Base-by-base conservation (phyloP, 2,888 invertebrate genomes). In the Nomada ferruginata region DNA sequence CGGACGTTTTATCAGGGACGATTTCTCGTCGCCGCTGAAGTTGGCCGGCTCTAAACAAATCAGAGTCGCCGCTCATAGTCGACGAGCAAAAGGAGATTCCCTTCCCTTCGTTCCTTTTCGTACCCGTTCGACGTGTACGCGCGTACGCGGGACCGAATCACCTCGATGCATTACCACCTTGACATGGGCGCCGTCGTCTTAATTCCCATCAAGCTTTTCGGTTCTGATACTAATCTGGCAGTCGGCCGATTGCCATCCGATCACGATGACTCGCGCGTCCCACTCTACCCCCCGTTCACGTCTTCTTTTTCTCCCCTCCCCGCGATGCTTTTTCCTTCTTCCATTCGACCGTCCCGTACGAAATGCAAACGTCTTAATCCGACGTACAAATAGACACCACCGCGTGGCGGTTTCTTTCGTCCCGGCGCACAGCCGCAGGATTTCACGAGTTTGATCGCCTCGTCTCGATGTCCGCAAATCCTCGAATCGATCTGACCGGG, bases 311-410 rank as follows among this genome's bases (percentile, higher is more conserved):
- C 20, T n/a, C 26, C 4, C 26, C 55, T 13, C 44, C 23, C n/a
- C 29, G 26, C 23, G 61, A 36, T 66, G 53, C 76, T 64, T 69
- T 61, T 63, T 42, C 61, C 60, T 75, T 79, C 80, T 84, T 83
- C 83, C 82, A 63, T 78, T 83, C 73, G 63, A 52, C 50, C 70
- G 47, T 76, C 68, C 78, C 66, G 59, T 59, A 52, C 76, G 69
- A 68, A 76, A 74, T 76, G 47, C 85, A 78, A 88, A 88, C 87
- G 79, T 90, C 84, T 91, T 91, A 91, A 91, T 91, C 91, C 83
- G 89, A 87, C 86, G 84, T 70, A 79, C 81, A 84, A 85, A 86
- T 85, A 76, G 83, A 81, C 79, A 73, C 69, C 71, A 70, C 61
- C 79, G 47, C 47, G 47, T 10, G 47, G 74, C 78, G 71, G 79